Base-by-base conservation (phyloP, 2,888 invertebrate genomes). In the Platynereis dumerilii region DNA sequence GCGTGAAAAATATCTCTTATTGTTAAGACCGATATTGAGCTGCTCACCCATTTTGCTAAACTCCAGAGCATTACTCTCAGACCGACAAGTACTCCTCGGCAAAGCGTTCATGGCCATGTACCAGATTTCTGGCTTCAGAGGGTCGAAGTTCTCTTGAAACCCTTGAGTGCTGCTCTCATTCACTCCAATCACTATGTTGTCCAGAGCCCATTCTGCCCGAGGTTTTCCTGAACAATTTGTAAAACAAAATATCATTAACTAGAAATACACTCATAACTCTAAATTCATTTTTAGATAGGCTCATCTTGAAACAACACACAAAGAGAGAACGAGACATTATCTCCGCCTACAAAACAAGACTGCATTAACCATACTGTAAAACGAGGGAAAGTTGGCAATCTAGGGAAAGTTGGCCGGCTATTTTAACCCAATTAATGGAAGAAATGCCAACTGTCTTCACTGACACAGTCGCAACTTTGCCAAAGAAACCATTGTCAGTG, bases 201-300 rank as follows among this genome's bases (percentile, higher is more conserved):
- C 85, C 26, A 85, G 66, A 2, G 84, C 83, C 84, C 85, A 85
- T 61, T 83, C 80, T 3, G 83, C 80, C 57, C 80, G 71, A 7
- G 72, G 74, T 72, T 76, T 72, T 15, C 77, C 81, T 81, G 62
- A 1, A 65, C 66, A 52, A 52, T 17, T 39, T 17, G 20, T 42
- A 42, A 17, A 17, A 42, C 17, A 42, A 17, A 17, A 42, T 42
- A 42, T 48, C n/a, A 34, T 34, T 7, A 34, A 34, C 34, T 7
- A 34, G 12, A 34, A 34, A 34, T 34, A 34, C 34, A 24, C 17
- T 42, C 12, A 42, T 42, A 12, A 42, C 44, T 15, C 17, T 17
- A 15, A 17, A 42, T 15, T 12, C 44, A 17, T 42, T 12, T 12
- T 42, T 42, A 42, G 12, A 42, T 42, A 42, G 17, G 17, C 44